Evolutionary conservation across 2,888 invertebrate species (phyloP).

Genomic region (Cosmorhoe ocellata): DNA sequence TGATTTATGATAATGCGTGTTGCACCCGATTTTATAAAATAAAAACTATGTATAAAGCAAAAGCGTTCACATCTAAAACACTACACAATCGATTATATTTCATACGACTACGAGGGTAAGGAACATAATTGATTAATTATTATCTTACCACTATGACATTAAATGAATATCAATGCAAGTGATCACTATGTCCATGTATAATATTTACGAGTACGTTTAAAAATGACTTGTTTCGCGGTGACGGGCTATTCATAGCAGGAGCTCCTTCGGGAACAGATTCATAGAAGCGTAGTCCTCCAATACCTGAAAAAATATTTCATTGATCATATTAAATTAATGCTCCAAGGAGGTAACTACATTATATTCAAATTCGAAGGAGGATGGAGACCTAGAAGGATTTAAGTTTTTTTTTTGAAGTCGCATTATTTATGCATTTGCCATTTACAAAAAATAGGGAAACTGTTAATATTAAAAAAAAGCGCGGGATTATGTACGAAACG

Average conservation of each 20-base stretch:
- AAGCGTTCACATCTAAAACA: conserved; percentile 12
- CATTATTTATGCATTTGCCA: too few species aligned
- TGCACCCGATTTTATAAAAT: conserved; percentile 17
- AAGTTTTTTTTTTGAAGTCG: too few species aligned
- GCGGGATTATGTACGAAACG: too few species aligned
- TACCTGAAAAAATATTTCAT: conserved; percentile 75
- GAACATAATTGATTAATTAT: conserved; percentile 21
- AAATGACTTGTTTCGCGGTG: conserved; percentile 10
- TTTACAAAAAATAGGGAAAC: too few species aligned
- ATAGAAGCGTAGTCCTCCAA: conserved; percentile 91
- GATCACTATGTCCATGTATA: not conserved
- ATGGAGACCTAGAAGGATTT: too few species aligned
- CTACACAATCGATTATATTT: conserved; percentile 16
- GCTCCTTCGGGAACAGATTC: conserved; percentile 91
- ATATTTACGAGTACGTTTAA: conserved; percentile 9
- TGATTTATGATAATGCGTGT: conserved; percentile 28
- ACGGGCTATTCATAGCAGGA: conserved; percentile 76
- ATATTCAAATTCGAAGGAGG: too few species aligned
- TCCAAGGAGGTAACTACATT: too few species aligned
- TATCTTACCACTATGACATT: conserved; percentile 13
- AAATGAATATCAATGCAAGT: conserved; percentile 9
- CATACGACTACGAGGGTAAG: conserved; percentile 15
- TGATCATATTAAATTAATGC: not conserved
- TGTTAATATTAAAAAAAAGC: too few species aligned
- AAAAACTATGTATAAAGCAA: conserved; percentile 5